Conservation (phyloP, 2,797 vertebrate species). For the Hirundo rustica region DNA sequence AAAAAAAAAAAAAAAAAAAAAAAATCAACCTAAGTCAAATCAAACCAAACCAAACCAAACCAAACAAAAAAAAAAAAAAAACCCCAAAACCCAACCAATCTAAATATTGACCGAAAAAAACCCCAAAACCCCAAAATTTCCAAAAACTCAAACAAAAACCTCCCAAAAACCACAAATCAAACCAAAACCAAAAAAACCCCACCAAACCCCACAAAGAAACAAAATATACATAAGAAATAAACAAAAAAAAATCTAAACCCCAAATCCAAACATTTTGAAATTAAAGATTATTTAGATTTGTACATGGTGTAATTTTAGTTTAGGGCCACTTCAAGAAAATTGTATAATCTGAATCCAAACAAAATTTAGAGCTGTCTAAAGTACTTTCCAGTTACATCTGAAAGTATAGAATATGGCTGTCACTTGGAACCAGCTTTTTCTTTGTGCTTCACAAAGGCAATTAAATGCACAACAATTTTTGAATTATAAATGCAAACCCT, state of each 20-base stretch:
- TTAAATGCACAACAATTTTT: not conserved
- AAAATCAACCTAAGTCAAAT: no score
- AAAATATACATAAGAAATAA: not conserved
- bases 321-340: not conserved
- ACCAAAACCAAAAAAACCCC: no score
- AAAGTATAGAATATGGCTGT: not conserved
- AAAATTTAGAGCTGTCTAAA: not conserved
- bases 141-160: not conserved
- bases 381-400: not conserved
- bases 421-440: not conserved
- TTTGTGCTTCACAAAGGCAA: not conserved
- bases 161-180: not conserved
- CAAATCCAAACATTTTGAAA: not conserved
- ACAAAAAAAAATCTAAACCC: no score
- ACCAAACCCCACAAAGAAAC: not conserved
- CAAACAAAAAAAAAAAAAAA: no score
- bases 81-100: no score
- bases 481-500: not conserved
- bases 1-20: not conserved
- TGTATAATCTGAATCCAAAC: not conserved
- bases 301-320: not conserved
- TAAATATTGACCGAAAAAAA: no score
- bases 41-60: no score
- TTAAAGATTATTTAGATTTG: not conserved
- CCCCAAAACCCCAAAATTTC: no score